Evolutionary conservation across 2,888 invertebrate genomes (phyloP).

Genomic region (Dorcus hopei): DNA sequence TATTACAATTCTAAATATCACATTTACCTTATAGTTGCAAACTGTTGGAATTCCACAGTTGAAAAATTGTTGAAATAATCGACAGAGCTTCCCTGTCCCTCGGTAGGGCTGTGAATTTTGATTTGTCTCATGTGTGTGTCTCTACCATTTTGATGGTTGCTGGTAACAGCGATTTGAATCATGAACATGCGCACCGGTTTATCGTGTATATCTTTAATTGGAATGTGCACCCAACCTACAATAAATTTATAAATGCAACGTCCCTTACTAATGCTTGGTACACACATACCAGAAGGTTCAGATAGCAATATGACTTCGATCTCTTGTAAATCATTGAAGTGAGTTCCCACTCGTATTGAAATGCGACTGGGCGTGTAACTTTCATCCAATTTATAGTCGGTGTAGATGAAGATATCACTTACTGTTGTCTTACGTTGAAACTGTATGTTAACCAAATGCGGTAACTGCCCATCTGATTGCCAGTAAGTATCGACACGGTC

Average conservation of each 20-base stretch:
- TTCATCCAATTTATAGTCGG: slow-evolving; percentile 97
- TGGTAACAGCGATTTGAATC: slow-evolving; percentile 93
- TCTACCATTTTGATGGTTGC: slow-evolving; percentile 98
- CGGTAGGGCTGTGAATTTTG: slow-evolving; percentile 87
- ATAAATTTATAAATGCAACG: background rate
- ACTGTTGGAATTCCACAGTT: slow-evolving; percentile 78
- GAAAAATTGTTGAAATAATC: slow-evolving; percentile 76
- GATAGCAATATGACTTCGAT: slow-evolving; percentile 89
- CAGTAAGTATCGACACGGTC: slow-evolving; percentile 97
- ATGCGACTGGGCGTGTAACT: slow-evolving; percentile 97
- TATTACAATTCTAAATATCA: too few relatives aligned
- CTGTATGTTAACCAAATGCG: slow-evolving; percentile 96
- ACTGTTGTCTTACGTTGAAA: slow-evolving; percentile 94
- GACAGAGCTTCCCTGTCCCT: slow-evolving; percentile 62
- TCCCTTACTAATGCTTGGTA: background rate
- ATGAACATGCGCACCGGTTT: slow-evolving; percentile 91
- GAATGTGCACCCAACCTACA: slow-evolving; percentile 91
- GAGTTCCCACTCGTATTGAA: slow-evolving; percentile 89
- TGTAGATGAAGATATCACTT: slow-evolving; percentile 92
- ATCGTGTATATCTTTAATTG: slow-evolving; percentile 83
- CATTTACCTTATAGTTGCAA: slow-evolving; percentile 72
- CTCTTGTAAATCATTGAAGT: slow-evolving; percentile 95
- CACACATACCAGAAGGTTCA: slow-evolving; percentile 74
- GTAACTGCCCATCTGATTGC: slow-evolving; percentile 99
- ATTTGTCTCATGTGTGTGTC: slow-evolving; percentile 98